Evolutionary conservation across 2,797 vertebrate genomes (phyloP).

Genomic region (Percopsis omiscomaycus): DNA sequence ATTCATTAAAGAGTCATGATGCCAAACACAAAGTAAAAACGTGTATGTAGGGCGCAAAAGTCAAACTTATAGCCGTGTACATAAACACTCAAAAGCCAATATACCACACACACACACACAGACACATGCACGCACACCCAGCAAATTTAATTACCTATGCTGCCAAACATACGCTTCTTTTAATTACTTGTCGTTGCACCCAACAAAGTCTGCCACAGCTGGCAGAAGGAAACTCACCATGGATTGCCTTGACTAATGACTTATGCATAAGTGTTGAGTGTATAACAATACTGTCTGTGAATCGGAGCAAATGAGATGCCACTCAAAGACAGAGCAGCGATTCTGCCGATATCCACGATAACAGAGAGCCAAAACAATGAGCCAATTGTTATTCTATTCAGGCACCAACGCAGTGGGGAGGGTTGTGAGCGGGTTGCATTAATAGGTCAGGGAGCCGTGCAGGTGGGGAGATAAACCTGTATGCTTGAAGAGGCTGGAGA

Average conservation of each 20-base stretch:
- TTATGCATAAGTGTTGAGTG: slow-evolving; percentile 34
- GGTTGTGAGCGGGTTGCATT: slow-evolving; percentile 18
- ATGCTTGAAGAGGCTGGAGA: slow-evolving; percentile 3
- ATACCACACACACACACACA: slow-evolving; percentile 3
- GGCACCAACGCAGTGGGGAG: too few relatives aligned
- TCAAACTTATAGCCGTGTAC: slow-evolving; percentile 17
- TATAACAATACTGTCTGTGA: slow-evolving; percentile 32
- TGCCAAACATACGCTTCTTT: slow-evolving; percentile 65
- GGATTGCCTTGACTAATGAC: slow-evolving; percentile 55
- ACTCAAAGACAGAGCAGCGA: slow-evolving; percentile 29
- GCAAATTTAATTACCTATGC: slow-evolving; percentile 76
- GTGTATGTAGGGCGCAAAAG: neutral
- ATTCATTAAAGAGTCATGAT: slow-evolving; percentile 20
- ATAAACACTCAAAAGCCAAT: slow-evolving; percentile 24
- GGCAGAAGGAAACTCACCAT: slow-evolving; percentile 49
- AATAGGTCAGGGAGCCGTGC: slow-evolving; percentile 33
- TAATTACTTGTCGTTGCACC: slow-evolving; percentile 70
- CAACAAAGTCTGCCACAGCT: slow-evolving; percentile 50
- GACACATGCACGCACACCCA: slow-evolving; percentile 10
- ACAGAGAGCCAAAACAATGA: slow-evolving; percentile 15
- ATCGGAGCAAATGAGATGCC: slow-evolving; percentile 1
- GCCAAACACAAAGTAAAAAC: neutral
- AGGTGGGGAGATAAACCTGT: slow-evolving; percentile 41
- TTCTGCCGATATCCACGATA: slow-evolving; percentile 22
- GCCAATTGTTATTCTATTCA: slow-evolving; percentile 8